Evolutionary conservation across 2,888 invertebrate genomes (phyloP), one percentile per base, ranked within the genome.

Genomic region (Argyresthia goedartella): DNA sequence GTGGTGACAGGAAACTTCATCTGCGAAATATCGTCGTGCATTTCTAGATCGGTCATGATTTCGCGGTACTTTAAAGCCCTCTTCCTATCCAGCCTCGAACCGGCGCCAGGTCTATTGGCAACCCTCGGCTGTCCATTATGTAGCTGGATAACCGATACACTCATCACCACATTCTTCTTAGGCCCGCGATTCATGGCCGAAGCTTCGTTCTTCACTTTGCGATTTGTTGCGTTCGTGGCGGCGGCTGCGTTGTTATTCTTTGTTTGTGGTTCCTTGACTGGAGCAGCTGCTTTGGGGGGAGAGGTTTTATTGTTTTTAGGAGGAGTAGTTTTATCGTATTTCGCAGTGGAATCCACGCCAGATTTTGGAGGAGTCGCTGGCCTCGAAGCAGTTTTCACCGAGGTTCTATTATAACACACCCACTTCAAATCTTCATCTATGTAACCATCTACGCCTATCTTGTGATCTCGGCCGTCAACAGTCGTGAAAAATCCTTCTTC

Each of bases 391-490:
- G 44, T 9, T 4, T 13, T 9, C 9, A 8, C 14, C 8, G 14
- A 8, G 14, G 13, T 36, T 35, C 34, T 14, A 13, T 57, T 53
- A 52, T 63, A 57, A 6, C 61, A 58, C 7, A 61, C 74, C 86
- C 86, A 86, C 55, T 81, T 82, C 11, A 69, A 67, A 42, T 82
- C 77, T 60, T 77, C 76, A 53, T 81, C 82, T 34, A 86, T 59
- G 51, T 79, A 86, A 8, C 86, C 86, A 56, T 86, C 86, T 13
- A 85, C 51, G 16, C 86, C 85, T 54, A 86, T 72, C 59, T 74
- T 78, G 44, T 73, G 61, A 16, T 53, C 15, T 50, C 65, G 63
- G 3, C 79, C 78, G 54, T 48, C 56, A 39, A 52, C 64, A 59
- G 81, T 82, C 10, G 72, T 74, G 53, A 82, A 79, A 15, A 57